These are phyloP conservation scores for Tetragonula carbonaria DNA, from an alignment of 2,888 invertebrate genomes.

Conservation along the genomic window DNA sequence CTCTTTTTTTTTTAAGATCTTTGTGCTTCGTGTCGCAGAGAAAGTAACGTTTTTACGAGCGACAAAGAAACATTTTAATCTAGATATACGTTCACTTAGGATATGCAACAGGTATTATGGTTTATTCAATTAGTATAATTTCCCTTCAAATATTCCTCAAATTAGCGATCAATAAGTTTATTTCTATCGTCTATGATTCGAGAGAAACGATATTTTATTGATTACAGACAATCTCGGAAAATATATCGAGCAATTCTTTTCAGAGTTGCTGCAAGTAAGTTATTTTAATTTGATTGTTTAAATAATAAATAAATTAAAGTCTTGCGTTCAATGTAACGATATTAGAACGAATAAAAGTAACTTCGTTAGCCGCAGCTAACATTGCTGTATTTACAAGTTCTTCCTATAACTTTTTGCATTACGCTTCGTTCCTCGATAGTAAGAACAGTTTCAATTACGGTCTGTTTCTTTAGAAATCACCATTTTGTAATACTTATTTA, in stretches of 20 bases:
- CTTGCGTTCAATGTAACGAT: not conserved
- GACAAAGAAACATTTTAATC: not conserved
- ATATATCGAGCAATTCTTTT: not conserved
- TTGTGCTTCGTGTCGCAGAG: constrained; percentile 11
- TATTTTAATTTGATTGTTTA: not conserved
- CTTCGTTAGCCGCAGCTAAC: not conserved
- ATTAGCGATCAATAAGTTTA: too few species aligned
- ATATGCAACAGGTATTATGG: constrained; percentile 15
- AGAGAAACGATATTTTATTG: not conserved
- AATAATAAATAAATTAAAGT: not conserved
- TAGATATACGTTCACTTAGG: not conserved
- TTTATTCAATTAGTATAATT: not conserved
- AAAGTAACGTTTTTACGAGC: constrained; percentile 4
- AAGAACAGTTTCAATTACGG: constrained; percentile 10
- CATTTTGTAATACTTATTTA: not conserved
- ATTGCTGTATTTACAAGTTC: not conserved
- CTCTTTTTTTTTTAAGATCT: constrained; percentile 10
- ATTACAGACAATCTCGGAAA: not conserved
- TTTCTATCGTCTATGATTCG: not conserved
- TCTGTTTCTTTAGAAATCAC: constrained; percentile 14
- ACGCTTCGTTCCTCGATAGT: not conserved
- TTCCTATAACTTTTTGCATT: not conserved
- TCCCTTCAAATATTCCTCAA: not conserved
- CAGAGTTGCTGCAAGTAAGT: not conserved
- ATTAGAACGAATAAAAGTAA: not conserved